A percentile compares a stretch with the other conserved stretches of the same genome.
Conservation (phyloP, 30 jellyfish, hydroid and myxozoan genomes). For the Aurelia coerulea region DNA sequence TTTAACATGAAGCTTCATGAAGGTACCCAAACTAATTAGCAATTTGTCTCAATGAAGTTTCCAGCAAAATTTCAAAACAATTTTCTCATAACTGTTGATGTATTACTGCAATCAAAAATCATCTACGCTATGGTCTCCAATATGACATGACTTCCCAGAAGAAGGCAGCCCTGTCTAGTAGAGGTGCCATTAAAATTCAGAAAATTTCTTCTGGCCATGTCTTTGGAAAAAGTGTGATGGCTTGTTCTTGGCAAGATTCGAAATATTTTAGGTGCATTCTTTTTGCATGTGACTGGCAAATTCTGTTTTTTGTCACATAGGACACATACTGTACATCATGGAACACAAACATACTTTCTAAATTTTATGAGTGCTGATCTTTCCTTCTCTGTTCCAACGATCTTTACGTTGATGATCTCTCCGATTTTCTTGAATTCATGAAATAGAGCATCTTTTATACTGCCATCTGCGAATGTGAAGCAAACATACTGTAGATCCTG, state of each 20-base stretch:
- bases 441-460: slow-evolving; percentile 89
- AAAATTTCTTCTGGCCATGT: neutral
- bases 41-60: no score
- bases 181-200: neutral
- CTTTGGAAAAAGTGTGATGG: no score
- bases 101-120: neutral
- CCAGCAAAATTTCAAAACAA: no score
- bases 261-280: neutral
- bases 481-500: neutral
- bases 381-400: slow-evolving; percentile 88
- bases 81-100: neutral
- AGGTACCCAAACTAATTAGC: no score
- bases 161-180: no score
- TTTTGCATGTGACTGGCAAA: neutral
- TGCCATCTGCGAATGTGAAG: slow-evolving; percentile 57
- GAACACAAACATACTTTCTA: slow-evolving; percentile 64
- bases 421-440: slow-evolving; percentile 98
- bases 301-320: neutral
- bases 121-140: no score
- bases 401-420: slow-evolving; percentile 79
- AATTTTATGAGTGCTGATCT: slow-evolving; percentile 88
- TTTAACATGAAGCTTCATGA: no score
- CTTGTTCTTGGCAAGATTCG: no score
- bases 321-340: neutral
- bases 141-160: no score